Percentiles rank a stretch among this genome's conserved stretches.
phyloP scores from a whole-genome alignment of 2,888 invertebrate species.

The Orgyia antiqua region DNA sequence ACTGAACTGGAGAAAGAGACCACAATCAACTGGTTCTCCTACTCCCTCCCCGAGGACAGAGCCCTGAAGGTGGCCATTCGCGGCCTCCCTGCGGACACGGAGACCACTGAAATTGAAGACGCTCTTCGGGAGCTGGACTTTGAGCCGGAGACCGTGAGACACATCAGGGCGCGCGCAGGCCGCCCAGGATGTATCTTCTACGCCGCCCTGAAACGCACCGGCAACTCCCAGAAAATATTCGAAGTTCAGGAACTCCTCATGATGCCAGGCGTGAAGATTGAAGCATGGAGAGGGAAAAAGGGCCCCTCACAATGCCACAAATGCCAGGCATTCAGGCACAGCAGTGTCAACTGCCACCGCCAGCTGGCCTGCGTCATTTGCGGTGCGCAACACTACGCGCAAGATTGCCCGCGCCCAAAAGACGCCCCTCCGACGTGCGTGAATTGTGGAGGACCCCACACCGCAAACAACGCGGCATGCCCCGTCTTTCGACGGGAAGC shows the following conservation, averaged over 20 bases:
- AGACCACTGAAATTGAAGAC: background rate
- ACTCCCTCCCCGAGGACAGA: background rate
- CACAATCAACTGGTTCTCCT: background rate
- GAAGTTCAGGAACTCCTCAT: too few relatives aligned
- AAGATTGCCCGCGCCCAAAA: too few relatives aligned
- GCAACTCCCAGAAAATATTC: background rate
- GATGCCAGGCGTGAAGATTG: background rate
- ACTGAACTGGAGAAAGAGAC: too few relatives aligned
- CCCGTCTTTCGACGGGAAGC: constrained; percentile 10
- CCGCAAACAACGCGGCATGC: background rate
- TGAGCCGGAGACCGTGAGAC: background rate
- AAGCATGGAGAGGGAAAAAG: background rate
- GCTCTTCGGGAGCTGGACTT: background rate
- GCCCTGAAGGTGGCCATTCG: too few relatives aligned
- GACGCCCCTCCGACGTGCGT: too few relatives aligned
- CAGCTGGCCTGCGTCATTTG: background rate
- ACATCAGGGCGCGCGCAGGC: background rate
- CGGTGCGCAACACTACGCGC: background rate
- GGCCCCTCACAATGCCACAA: too few relatives aligned
- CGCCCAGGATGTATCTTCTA: background rate
- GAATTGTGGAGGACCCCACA: too few relatives aligned
- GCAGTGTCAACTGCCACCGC: too few relatives aligned
- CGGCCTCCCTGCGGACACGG: background rate
- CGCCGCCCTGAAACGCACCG: background rate
- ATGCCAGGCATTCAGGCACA: too few relatives aligned